Percentiles rank a stretch among this genome's conserved stretches.
phyloP scores from a whole-genome alignment of 2,797 vertebrate species.

The Pelochelys cantorii region DNA sequence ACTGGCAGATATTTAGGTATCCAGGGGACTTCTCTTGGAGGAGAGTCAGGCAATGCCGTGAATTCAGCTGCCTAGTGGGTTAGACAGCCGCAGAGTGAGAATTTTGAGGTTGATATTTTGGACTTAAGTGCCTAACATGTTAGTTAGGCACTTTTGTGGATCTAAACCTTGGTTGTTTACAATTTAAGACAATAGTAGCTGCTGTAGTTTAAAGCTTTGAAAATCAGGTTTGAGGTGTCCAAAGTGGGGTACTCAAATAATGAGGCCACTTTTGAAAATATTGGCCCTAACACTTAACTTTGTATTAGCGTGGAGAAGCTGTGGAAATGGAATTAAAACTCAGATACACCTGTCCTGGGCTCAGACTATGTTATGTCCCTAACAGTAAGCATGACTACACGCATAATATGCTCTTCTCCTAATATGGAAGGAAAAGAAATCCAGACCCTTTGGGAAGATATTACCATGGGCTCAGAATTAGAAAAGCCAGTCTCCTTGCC shows the following conservation, averaged over 20 bases:
- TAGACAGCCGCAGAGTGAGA: fast-evolving
- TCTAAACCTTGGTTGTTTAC: background rate
- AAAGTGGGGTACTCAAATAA: background rate
- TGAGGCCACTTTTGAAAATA: background rate
- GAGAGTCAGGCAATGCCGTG: background rate
- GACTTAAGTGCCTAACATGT: background rate
- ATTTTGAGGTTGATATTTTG: background rate
- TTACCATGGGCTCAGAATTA: background rate
- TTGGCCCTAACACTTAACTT: background rate
- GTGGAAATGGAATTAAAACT: background rate
- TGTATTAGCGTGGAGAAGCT: background rate
- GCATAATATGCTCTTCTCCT: background rate
- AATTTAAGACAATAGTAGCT: background rate
- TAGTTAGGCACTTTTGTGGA: background rate
- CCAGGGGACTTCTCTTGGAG: background rate
- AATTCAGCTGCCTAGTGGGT: background rate
- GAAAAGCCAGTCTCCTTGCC: background rate
- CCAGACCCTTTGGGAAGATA: background rate
- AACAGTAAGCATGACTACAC: background rate
- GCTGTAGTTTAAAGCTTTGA: background rate
- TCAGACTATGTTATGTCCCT: background rate
- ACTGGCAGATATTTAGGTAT: background rate
- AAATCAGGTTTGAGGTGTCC: background rate
- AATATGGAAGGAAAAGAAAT: conserved; percentile 4
- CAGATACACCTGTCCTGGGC: background rate